Conservation (phyloP, 2,888 invertebrate species). For the Eubasilissa splendida region DNA sequence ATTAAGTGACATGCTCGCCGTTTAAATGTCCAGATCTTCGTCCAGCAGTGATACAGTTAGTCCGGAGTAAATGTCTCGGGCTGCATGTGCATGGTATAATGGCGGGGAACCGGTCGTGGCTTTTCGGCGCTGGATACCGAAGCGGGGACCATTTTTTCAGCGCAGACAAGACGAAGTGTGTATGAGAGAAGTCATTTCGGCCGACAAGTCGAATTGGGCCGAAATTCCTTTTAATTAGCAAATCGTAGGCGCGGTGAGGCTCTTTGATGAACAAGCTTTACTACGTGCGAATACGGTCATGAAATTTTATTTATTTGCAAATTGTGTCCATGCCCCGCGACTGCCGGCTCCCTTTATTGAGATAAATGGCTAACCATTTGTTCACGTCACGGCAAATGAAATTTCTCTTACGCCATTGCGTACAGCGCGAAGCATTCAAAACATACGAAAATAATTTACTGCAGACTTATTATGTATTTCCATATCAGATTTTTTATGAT, state of each 20-base stretch:
- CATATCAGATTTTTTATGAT: neutral
- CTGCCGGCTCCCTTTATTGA: slow-evolving; percentile 5
- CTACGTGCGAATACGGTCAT: slow-evolving; percentile 55
- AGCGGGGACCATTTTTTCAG: slow-evolving; percentile 48
- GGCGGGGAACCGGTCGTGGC: slow-evolving; percentile 39
- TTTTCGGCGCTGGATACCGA: slow-evolving; percentile 47
- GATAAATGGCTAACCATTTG: slow-evolving; percentile 4
- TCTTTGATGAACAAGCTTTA: slow-evolving; percentile 44
- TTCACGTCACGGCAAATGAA: neutral
- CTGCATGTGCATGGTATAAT: slow-evolving; percentile 6
- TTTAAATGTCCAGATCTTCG: slow-evolving; percentile 5
- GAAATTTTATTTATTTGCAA: slow-evolving; percentile 53
- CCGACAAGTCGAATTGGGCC: slow-evolving; percentile 53
- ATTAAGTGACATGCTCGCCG: slow-evolving; percentile 9
- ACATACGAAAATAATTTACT: slow-evolving; percentile 16
- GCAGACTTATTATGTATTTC: neutral
- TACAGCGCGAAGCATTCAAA: neutral
- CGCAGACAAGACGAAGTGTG: slow-evolving; percentile 52
- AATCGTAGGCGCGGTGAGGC: slow-evolving; percentile 45
- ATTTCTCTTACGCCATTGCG: neutral
- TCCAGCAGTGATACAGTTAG: slow-evolving; percentile 33
- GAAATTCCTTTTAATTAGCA: slow-evolving; percentile 57
- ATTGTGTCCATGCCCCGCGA: slow-evolving; percentile 10
- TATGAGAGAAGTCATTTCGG: slow-evolving; percentile 54
- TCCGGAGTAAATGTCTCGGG: slow-evolving; percentile 18